Evolutionary conservation across 2,888 invertebrate species (phyloP).

Genomic region (Lepidochrysops patricia): DNA sequence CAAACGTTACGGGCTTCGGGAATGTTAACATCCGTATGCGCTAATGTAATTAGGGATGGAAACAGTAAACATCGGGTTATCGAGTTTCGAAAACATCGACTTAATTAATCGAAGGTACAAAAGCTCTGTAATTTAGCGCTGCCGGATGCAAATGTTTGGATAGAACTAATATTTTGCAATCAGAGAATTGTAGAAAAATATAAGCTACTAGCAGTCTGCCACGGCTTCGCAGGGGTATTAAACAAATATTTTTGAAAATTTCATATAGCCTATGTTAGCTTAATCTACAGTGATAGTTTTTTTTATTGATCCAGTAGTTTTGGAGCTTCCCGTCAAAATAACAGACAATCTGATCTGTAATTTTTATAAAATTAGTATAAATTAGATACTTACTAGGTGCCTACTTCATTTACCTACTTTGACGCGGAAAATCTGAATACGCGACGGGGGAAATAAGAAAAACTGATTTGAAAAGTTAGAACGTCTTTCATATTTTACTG

Average conservation of each 20-base stretch:
- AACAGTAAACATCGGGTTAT: neutral
- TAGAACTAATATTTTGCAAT: neutral
- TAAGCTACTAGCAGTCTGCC: too few relatives aligned
- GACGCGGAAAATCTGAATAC: neutral
- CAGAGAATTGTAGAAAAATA: neutral
- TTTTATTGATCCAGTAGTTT: too few relatives aligned
- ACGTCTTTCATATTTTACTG: neutral
- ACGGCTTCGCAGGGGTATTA: too few relatives aligned
- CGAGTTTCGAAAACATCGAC: constrained; percentile 1
- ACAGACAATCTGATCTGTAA: too few relatives aligned
- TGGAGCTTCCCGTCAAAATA: too few relatives aligned
- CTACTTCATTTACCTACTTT: neutral
- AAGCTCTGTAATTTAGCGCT: neutral
- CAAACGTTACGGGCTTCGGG: neutral
- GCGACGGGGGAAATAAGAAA: neutral
- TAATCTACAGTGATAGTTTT: too few relatives aligned
- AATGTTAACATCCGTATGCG: neutral
- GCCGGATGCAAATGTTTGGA: neutral
- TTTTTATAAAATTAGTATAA: too few relatives aligned
- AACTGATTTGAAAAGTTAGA: neutral
- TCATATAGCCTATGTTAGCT: too few relatives aligned
- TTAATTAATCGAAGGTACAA: neutral
- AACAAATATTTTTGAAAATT: too few relatives aligned
- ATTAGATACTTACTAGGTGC: too few relatives aligned
- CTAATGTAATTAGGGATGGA: neutral